Base-by-base conservation (phyloP, 2,888 invertebrate genomes). In the Apodemia duryi region DNA sequence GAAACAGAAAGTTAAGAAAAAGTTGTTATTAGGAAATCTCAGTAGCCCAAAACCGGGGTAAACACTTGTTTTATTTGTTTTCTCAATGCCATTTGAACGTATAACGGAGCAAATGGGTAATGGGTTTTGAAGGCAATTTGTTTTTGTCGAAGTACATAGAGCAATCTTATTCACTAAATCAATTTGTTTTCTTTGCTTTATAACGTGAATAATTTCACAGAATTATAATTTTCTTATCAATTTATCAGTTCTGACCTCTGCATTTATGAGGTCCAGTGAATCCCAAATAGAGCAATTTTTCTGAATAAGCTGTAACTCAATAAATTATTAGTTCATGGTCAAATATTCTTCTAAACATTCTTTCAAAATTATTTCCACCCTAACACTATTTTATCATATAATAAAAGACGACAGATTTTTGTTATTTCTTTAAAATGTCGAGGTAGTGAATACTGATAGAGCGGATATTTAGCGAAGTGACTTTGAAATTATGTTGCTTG, bases 401-500 rank as follows among this genome's bases (percentile, higher is more conserved):
- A 21, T 21, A 43, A 11, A 11, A 2, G 11, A 4, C 11, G 3
- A 43, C 43, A 11, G 11, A 2, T 43, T 43, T 43, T 43, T 43
- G 10, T 41, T 43, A 43, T 43, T 43, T 11, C 43, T 43, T 43
- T 43, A 13, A 46, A 46, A 46, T 46, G 13, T 46, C 46, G 13
- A 46, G 13, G 46, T 46, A 46, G 9, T 38, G 5, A 46, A 13
- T 46, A 46, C 38, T 38, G 5, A 46, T 46, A 46, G 46, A 46
- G 60, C 64, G 64, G 49, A 64, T 64, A 65, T 68, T 68, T 65
- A 63, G 66, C 60, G 64, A 54, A 60, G n/a, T 66, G 69, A 66
- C 70, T 70, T 76, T 78, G 69, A 73, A 70, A 72, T 73, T 69
- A 66, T 61, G 61, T 68, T 32, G 57, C 69, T 61, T 69, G 69